These are phyloP conservation scores for Microtus oregoni DNA, from an alignment of 2,113 vertebrate genomes.

Conservation along the genomic window DNA sequence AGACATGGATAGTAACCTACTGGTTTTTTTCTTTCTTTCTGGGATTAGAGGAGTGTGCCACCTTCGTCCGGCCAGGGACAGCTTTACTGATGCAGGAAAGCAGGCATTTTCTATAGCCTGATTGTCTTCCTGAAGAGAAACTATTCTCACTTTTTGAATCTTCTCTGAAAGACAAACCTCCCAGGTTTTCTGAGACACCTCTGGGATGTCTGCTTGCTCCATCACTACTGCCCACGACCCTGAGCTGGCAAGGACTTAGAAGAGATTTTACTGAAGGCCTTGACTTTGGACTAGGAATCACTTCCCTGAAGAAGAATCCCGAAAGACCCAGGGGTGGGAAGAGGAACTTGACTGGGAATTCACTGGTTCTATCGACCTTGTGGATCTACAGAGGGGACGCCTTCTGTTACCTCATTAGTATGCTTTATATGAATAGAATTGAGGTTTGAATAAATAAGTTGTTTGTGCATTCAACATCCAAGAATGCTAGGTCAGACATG, in stretches of 20 bases:
- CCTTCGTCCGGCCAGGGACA: fast-evolving
- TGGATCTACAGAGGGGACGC: neutral
- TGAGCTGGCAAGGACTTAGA: neutral
- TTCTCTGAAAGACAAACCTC: neutral
- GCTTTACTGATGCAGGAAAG: neutral
- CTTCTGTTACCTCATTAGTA: neutral
- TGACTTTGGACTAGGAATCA: neutral
- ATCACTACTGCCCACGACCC: neutral
- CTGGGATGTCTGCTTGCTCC: neutral
- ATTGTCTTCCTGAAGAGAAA: neutral
- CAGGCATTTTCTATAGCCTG: neutral
- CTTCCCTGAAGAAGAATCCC: neutral
- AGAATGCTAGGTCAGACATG: neutral
- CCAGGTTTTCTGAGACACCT: neutral
- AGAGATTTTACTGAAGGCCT: neutral
- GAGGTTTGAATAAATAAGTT: neutral
- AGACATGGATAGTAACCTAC: neutral
- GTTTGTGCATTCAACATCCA: neutral
- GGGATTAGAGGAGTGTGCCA: neutral
- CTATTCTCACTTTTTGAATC: neutral
- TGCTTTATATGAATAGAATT: neutral
- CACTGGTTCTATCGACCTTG: neutral
- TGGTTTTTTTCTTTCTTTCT: neutral
- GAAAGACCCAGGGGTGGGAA: neutral
- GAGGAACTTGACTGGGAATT: neutral